phyloP scores from a whole-genome alignment of 2,113 vertebrate genomes.

The Scortum barcoo region DNA sequence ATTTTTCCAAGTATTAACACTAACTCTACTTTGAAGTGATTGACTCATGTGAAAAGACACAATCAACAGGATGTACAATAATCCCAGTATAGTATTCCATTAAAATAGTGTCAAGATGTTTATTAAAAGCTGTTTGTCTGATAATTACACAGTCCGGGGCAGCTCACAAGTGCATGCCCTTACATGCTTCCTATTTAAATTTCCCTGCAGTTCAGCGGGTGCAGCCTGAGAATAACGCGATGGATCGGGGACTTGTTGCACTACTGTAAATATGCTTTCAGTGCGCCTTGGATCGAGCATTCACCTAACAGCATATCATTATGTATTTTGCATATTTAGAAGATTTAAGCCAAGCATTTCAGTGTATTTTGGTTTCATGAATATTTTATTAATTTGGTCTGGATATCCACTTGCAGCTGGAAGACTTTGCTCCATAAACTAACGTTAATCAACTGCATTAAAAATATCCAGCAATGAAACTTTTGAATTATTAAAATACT shows the following conservation, averaged over 20 bases:
- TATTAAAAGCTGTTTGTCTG: slow-evolving; percentile 33
- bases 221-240: neutral
- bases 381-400: slow-evolving; percentile 6
- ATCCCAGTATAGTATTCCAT: slow-evolving; percentile 17
- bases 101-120: slow-evolving; percentile 22
- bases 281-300: slow-evolving; percentile 1
- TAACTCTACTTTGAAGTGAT: neutral
- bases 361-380: neutral
- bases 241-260: neutral
- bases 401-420: neutral
- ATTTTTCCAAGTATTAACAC: neutral
- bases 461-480: slow-evolving; percentile 3
- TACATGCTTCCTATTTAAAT: slow-evolving; percentile 1
- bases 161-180: slow-evolving; percentile 7
- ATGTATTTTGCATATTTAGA: neutral
- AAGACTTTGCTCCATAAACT: neutral
- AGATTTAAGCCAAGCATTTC: neutral
- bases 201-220: neutral
- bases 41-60: neutral
- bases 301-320: slow-evolving; percentile 7
- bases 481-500: neutral
- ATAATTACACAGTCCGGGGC: slow-evolving; percentile 24
- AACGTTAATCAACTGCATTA: neutral
- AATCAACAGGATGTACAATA: neutral
- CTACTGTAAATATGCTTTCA: slow-evolving; percentile 1